Evolutionary conservation across 2,797 vertebrate species (phyloP), one percentile per base, ranked within the genome.

Genomic region (Geotrypetes seraphini): DNA sequence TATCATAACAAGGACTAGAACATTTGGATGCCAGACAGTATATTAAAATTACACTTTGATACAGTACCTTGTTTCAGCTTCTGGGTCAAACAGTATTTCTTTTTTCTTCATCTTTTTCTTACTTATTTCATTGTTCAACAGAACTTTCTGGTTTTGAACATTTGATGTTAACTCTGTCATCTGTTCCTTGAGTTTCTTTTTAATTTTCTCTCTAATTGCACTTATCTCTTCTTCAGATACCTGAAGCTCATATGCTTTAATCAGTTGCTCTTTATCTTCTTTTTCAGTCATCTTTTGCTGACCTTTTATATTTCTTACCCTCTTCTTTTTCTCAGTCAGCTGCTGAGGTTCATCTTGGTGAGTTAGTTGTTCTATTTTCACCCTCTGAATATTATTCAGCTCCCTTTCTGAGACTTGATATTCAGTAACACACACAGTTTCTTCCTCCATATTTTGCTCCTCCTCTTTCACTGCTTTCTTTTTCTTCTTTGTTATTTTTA

Each of bases 71-170:
- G 57, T 57, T 59, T 89, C 82, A 18, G 54, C 62, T 33, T 88
- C 79, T 36, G 60, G 54, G 23, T 55, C 44, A 12, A 55, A 39
- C 22, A 72, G 57, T 34, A 35, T 63, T 10, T 83, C 66, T n/a
- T 66, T 90, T 92, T 88, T 92, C 77, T 89, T 95, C 60, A 88
- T 95, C 57, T 88, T 93, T 68, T 87, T 96, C 32, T 79, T 66
- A 5, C 33, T 71, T 7, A 66, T 48, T 29, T 92, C 83, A 57
- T 77, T 88, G 41, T 79, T 89, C 35, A 88, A 36, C 5, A 45
- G 23, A 21, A 57, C 36, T 33, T 65, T 71, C 25, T 53, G 63
- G 29, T 73, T 69, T 52, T 66, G 65, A 58, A 63, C 24, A 23
- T 7, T 33, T 12, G 54, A 57, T 25, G 69, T 41, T 15, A 64